These are phyloP conservation scores for Aratinga solstitialis DNA, from an alignment of 2,797 vertebrate genomes.

Conservation along the genomic window DNA sequence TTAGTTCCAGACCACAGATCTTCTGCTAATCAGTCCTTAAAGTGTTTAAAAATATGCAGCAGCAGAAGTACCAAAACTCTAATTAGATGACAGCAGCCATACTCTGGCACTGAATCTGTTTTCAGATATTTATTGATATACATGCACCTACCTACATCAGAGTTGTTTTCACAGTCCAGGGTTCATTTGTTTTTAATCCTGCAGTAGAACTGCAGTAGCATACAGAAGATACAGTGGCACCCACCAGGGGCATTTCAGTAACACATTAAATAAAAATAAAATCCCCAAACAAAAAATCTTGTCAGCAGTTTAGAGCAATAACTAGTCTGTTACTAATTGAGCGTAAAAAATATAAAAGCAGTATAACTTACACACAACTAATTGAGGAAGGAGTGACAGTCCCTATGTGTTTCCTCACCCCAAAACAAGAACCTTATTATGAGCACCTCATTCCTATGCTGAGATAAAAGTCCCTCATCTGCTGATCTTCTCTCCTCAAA, in stretches of 20 bases:
- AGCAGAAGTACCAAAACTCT: slow-evolving; percentile 32
- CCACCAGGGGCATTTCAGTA: not conserved
- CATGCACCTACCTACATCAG: not conserved
- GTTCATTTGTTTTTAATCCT: not conserved
- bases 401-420: not conserved
- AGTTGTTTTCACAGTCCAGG: slow-evolving; percentile 1
- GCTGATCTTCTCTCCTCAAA: not conserved
- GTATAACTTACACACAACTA: not conserved
- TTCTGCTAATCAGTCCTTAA: slow-evolving; percentile 42
- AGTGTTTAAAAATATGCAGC: slow-evolving; percentile 37
- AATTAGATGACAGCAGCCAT: slow-evolving; percentile 48
- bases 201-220: slow-evolving; percentile 12
- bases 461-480: not conserved
- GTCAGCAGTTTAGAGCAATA: not conserved
- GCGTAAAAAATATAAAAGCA: not conserved
- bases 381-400: not conserved
- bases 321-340: not conserved
- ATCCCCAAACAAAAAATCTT: not conserved
- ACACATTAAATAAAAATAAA: not conserved
- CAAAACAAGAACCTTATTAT: not conserved
- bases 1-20: slow-evolving; percentile 42
- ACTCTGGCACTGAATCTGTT: slow-evolving; percentile 21
- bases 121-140: not conserved
- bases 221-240: not conserved
- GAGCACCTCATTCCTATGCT: not conserved